Base-by-base conservation (phyloP, 2,113 vertebrate genomes). In the Vidua macroura region DNA sequence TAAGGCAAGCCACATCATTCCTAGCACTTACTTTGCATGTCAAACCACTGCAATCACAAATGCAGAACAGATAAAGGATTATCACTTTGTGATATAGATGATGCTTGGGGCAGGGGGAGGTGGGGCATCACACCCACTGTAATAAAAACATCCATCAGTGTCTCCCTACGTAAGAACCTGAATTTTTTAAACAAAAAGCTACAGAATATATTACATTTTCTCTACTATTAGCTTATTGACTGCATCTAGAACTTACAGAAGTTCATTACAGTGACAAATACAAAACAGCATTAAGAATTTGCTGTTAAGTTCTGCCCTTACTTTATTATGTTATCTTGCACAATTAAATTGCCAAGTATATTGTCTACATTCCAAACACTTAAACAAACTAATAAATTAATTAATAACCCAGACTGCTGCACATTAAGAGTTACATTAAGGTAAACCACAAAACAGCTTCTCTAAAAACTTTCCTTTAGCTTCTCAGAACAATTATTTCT, bases 11-110 rank as follows among this genome's bases (percentile, higher is more conserved):
- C 49, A 99, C 98, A 18, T 99, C 99, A 80, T 99, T 99, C 76
- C 99, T 99, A 64, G 99, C 99, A 89, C 99, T 99, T 78, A 99
- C 99, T 99, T 99, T 99, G 91, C 99, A 99, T 22, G 98, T 94
- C 95, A 99, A 98, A 80, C 98, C 99, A 95, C 99, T 99, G 97
- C 43, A 72, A 95, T 89, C 51, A 75, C 83, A 91, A 94, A 85
- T 1, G 25, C 16, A 87, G 18, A 66, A 80, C 24, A 92, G 41
- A 75, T 15, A 23, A 68, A 49, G 14, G 48, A 58, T 90, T 66
- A 80, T 24, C 6, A 8, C 27, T 30, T 14, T 35, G 25, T 60
- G 8, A 70, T 24, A 53, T 1, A 41, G n/a, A 68, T 28, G 66
- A 39, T 43, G 56, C 25, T 39, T 39, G 37, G 35, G 28, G 35